Percentiles rank a stretch among this genome's conserved stretches.
Conservation (phyloP, 2,797 vertebrate species). For the Parotocinclus haroldoi region DNA sequence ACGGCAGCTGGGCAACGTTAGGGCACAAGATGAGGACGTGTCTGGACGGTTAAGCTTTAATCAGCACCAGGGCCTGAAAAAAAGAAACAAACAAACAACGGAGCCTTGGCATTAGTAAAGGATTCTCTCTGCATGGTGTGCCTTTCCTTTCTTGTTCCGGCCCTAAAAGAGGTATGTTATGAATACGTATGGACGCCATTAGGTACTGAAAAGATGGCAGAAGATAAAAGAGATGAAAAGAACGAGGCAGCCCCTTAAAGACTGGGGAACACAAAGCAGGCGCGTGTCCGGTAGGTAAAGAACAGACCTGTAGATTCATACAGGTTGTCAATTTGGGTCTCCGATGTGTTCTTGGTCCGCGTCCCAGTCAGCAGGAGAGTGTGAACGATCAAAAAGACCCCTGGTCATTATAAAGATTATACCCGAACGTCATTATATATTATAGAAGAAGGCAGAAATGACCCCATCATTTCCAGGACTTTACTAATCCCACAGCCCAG, state of each 20-base stretch:
- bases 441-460: too few relatives aligned
- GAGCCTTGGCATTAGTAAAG: slow-evolving; percentile 41
- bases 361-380: too few relatives aligned
- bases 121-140: neutral
- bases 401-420: too few relatives aligned
- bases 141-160: slow-evolving; percentile 20
- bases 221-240: slow-evolving; percentile 4
- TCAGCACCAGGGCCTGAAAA: slow-evolving; percentile 39
- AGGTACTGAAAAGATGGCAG: slow-evolving; percentile 19
- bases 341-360: too few relatives aligned
- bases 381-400: too few relatives aligned
- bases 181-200: slow-evolving; percentile 26
- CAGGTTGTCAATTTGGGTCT: too few relatives aligned
- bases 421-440: too few relatives aligned
- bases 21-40: slow-evolving; percentile 4
- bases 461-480: too few relatives aligned
- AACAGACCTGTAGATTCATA: too few relatives aligned
- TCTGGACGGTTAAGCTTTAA: slow-evolving; percentile 50
- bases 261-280: neutral
- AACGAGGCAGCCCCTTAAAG: neutral
- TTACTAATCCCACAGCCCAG: too few relatives aligned
- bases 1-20: neutral
- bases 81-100: too few relatives aligned
- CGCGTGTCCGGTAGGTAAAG: neutral
- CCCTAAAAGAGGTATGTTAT: slow-evolving; percentile 44